A percentile compares a stretch with the other conserved stretches of the same genome.
phyloP scores from a whole-genome alignment of 2,888 invertebrate genomes.

The Dastarcus helophoroides region DNA sequence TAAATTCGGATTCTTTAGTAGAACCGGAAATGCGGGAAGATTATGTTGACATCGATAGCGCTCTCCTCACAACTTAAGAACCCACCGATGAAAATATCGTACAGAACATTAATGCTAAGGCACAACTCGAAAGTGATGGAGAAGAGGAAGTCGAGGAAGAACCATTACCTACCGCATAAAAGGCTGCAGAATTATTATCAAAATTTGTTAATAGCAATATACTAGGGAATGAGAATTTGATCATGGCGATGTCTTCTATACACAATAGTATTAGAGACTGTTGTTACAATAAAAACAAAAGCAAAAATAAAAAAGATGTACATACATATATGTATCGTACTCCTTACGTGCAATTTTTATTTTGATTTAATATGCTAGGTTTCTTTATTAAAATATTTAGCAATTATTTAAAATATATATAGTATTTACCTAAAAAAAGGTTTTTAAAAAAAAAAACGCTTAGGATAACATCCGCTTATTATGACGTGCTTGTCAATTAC shows the following conservation, averaged over 20 bases:
- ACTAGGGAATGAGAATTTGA: conserved; percentile 10
- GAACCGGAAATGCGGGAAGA: conserved; percentile 8
- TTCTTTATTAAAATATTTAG: no score
- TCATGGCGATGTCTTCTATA: conserved; percentile 8
- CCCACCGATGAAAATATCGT: conserved; percentile 14
- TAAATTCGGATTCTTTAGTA: conserved; percentile 9
- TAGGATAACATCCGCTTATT: no score
- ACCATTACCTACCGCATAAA: conserved; percentile 12
- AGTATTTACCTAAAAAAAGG: no score
- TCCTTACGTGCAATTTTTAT: no score
- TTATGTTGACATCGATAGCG: conserved; percentile 12
- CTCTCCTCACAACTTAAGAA: conserved; percentile 10
- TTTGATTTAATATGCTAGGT: no score
- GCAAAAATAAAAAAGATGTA: conserved; percentile 6
- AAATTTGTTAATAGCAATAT: conserved; percentile 11
- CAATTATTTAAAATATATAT: no score
- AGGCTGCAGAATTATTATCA: conserved; percentile 12
- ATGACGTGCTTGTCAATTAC: no score
- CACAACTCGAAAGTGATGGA: conserved; percentile 12
- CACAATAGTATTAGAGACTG: conserved; percentile 7
- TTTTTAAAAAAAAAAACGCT: no score
- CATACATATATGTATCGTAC: no score
- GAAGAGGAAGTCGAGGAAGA: conserved; percentile 13
- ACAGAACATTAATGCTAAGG: conserved; percentile 9
- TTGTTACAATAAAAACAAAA: conserved; percentile 8